Evolutionary conservation across 64 coral and sea anemone species (phyloP), one percentile per base, ranked within the genome.

Genomic region (Orbicella faveolata): DNA sequence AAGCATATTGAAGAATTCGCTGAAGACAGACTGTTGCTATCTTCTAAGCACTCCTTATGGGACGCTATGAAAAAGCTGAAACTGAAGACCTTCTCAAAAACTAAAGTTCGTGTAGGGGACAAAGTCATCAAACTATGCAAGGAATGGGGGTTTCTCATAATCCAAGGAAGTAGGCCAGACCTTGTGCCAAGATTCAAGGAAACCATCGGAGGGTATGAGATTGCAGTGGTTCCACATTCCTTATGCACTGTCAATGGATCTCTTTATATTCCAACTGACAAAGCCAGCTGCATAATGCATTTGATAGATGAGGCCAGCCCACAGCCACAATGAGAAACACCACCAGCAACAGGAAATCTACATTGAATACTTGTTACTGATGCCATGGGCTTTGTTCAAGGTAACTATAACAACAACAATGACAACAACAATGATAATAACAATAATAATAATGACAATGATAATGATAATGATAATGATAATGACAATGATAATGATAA

Each of bases 121-220:
- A 53, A 53, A 53, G 52, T 53, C 52, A 53, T 89, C 16, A 89
- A 89, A 75, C 54, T 77, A 14, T 23, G 87, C 37, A 53, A 89
- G 51, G 87, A 89, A 61, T 25, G 75, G 72, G n/a, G 75, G n/a
- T 78, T 89, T 78, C 87, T 89, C 36, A 78, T 89, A 21, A 89
- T 89, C 73, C 87, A 89, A 78, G 44, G 73, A 36, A 89, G 87
- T 55, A 52, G 87, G 25, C 87, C 87, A 25, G 70, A 89, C 35
- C 75, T 79, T 66, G 76, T 75, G 66, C 67, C 68, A 35, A 88
- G 72, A 76, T 72, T 75, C 17, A 36, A 88, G 74, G 86, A 88
- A 52, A 88, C 68, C 51, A 88, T 88, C 30, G 30, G 30, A 30
- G 30, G 30, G 30, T 30, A 30, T 30, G 30, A 8, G 23, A 88